phyloP scores from a whole-genome alignment of 2,113 vertebrate species.

The Bos javanicus region DNA sequence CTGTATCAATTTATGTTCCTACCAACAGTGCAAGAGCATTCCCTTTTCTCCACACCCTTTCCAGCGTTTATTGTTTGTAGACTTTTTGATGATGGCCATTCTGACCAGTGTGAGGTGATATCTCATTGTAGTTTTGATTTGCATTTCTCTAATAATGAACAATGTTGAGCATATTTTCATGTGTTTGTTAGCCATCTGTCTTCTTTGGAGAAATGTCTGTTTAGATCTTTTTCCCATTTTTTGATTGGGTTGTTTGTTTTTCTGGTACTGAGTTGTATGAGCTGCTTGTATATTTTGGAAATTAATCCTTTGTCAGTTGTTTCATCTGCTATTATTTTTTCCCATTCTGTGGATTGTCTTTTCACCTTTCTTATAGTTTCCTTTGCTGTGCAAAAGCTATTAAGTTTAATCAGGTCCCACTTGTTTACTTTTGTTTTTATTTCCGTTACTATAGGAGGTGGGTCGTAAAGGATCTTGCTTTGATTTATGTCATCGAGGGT shows the following conservation, averaged over 20 bases:
- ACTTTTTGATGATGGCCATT: neutral
- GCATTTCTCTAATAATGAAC: neutral
- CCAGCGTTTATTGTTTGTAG: neutral
- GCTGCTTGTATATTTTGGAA: neutral
- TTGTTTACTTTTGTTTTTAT: neutral
- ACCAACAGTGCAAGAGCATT: neutral
- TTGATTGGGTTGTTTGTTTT: neutral
- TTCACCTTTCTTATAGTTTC: neutral
- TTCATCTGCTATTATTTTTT: neutral
- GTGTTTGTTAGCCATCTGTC: neutral
- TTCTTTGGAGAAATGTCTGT: neutral
- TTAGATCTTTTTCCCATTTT: neutral
- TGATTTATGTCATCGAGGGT: neutral
- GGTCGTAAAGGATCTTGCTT: neutral
- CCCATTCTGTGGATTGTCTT: neutral
- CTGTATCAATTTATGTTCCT: neutral
- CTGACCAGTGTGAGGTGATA: accelerated
- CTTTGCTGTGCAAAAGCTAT: neutral
- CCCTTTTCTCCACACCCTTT: neutral
- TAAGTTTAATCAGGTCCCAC: neutral
- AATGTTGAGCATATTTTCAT: neutral
- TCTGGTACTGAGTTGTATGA: neutral
- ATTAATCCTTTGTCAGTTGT: neutral
- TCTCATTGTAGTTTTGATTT: neutral
- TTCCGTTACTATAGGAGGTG: neutral